These are phyloP conservation scores for Spodoptera picta DNA, from an alignment of 2,888 invertebrate species.

Conservation along the genomic window DNA sequence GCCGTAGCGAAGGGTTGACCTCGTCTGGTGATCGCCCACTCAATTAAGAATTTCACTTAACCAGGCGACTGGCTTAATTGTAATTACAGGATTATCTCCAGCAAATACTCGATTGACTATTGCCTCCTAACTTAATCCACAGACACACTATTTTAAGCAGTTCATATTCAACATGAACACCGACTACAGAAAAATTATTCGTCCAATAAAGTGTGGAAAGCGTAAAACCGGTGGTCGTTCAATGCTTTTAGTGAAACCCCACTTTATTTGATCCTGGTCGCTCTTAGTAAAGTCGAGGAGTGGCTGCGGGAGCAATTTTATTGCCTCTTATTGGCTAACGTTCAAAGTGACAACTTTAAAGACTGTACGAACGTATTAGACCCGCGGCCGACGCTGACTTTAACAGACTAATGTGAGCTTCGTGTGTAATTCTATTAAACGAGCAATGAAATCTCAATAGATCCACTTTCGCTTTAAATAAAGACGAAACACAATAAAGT, in stretches of 20 bases:
- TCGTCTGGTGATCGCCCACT: conserved; percentile 65
- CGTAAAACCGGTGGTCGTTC: conserved; percentile 67
- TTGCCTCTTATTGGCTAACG: conserved; percentile 73
- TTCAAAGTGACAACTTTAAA: conserved; percentile 76
- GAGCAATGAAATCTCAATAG: conserved; percentile 57
- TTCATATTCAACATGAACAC: conserved; percentile 10
- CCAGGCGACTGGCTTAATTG: conserved; percentile 48
- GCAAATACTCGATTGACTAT: conserved; percentile 21
- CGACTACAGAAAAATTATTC: conserved; percentile 56
- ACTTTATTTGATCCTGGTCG: conserved; percentile 69
- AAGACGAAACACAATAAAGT: conserved; percentile 60
- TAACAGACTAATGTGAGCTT: conserved; percentile 48
- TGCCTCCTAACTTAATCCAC: conserved; percentile 3
- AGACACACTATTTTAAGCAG: conserved; percentile 4
- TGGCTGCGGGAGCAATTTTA: conserved; percentile 72
- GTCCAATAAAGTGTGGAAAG: conserved; percentile 62
- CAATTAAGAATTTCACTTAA: conserved; percentile 62
- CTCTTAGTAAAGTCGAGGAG: conserved; percentile 63
- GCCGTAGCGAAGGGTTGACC: conserved; percentile 72
- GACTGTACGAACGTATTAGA: conserved; percentile 58
- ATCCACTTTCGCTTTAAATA: conserved; percentile 60
- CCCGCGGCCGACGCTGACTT: conserved; percentile 48
- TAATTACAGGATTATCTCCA: conserved; percentile 52
- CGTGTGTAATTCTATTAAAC: conserved; percentile 58
- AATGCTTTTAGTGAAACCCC: conserved; percentile 68